Base-by-base conservation (phyloP, 2,113 vertebrate species). In the Plotosus lineatus region DNA sequence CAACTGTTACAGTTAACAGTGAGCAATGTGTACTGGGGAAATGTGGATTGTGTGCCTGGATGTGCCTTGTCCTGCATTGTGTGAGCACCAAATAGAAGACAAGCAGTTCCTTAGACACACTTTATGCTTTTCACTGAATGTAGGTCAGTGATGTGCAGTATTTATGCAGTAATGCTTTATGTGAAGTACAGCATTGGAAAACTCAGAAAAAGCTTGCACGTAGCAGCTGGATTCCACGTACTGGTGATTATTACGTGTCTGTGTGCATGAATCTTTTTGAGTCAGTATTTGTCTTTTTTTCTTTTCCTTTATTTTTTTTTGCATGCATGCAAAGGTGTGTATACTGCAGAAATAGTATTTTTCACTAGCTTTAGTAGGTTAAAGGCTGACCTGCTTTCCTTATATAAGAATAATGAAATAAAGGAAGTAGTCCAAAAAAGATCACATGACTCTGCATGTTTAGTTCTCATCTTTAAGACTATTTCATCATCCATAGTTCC, bases 1-100 rank as follows among this genome's bases (percentile, higher is more conserved):
- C 71, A 71, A 38, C 75, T 33, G 36, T 76, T 80, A 55, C 82
- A 53, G 63, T 82, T 77, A 76, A 21, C 42, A 28, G 26, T 78
- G 76, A 65, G 68, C 36, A 63, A 81, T 5, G 10, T 2, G 2
- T 26, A 8, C 36, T 42, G 28, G n/a, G 19, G 79, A 81, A 81
- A 42, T 42, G 46, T 21, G 2, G 21, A 19, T 17, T 40, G 44
- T 65, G 26, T 51, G 46, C 6, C 2, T 51, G 46, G 21, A 72
- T 50, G 14, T 11, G 4, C 17, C 10, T 38, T 72, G 28, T 72
- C 50, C n/a, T 40, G n/a, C 23, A 56, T 42, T 26, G 5, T 58
- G 17, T n/a, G n/a, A 46, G 38, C 15, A 10, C 2, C 40, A 5
- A 15, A 38, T 11, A 17, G 33, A 26, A 55, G 38, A 12, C 72